phyloP scores from a whole-genome alignment of 2,888 invertebrate species.

The Stenchaetothrips biformis region DNA sequence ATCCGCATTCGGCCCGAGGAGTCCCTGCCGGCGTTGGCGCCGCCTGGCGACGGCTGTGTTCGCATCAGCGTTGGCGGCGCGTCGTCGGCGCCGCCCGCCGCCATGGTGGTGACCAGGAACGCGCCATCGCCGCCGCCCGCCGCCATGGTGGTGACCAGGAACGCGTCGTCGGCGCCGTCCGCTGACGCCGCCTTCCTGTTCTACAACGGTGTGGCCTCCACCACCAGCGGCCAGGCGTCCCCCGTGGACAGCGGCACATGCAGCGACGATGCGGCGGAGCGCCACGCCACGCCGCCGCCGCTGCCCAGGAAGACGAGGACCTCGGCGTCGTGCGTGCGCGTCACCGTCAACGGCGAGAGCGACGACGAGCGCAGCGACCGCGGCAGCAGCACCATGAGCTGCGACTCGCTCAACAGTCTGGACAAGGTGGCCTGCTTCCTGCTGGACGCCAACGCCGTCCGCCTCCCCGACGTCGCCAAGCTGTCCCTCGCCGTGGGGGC shows the following conservation, averaged over 20 bases:
- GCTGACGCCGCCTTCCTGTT: slow-evolving; percentile 55
- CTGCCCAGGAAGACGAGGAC: slow-evolving; percentile 55
- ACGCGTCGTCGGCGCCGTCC: slow-evolving; percentile 42
- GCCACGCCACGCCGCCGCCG: slow-evolving; percentile 60
- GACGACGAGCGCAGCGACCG: slow-evolving; percentile 48
- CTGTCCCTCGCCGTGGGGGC: slow-evolving; percentile 26
- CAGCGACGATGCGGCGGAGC: slow-evolving; percentile 64
- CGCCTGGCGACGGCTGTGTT: slow-evolving; percentile 45
- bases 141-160: slow-evolving; percentile 48
- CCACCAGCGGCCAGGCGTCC: slow-evolving; percentile 77
- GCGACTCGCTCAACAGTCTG: slow-evolving; percentile 73
- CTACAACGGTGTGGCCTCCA: slow-evolving; percentile 54
- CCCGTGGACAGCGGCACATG: slow-evolving; percentile 80
- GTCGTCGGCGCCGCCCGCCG: slow-evolving; percentile 34
- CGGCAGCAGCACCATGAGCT: slow-evolving; percentile 62
- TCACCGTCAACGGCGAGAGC: slow-evolving; percentile 64
- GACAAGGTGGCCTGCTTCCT: slow-evolving; percentile 50
- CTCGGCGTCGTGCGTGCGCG: slow-evolving; percentile 51
- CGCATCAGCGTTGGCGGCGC: slow-evolving; percentile 53
- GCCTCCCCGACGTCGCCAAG: slow-evolving; percentile 23
- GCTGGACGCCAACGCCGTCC: neutral
- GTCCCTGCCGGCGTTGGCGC: slow-evolving; percentile 30
- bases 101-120: slow-evolving; percentile 33
- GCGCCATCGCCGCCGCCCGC: slow-evolving; percentile 35
- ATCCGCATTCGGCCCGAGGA: slow-evolving; percentile 40